Base-by-base conservation (phyloP, 1,140 invertebrate genomes). In the Dreissena polymorpha region DNA sequence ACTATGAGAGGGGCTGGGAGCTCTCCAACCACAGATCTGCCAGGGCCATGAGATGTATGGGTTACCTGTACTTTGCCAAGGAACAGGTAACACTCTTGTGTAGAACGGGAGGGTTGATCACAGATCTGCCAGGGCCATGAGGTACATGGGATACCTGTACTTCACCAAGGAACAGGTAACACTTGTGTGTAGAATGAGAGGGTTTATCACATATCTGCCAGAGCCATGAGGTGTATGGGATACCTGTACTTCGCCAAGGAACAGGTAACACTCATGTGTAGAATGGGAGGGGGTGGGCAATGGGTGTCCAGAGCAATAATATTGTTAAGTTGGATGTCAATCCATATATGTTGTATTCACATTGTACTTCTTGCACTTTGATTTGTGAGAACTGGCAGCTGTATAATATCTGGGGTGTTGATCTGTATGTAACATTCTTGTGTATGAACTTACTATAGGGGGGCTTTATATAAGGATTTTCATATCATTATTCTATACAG, bases 1-100 rank as follows among this genome's bases (percentile, higher is more conserved):
- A 95, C 91, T 99, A 98, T 92, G 94, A 97, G 87, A 96, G 96
- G 90, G 98, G 98, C 0, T 99, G 98, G 97, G 95, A 96, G 88
- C 93, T 99, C 71, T 98, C 97, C 0, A 95, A 95, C 21, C 92
- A 91, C 60, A 65, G 79, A 39, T 89, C 86, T 85, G 88, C 91
- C 7, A 82, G 92, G 16, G 88, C 91, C 12, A 88, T 90, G 88
- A 86, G 90, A 18, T 89, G 89, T 79, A 85, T 93, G 73, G 92
- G 86, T 7, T 91, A 89, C 71, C 68, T 90, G 13, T 89, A 90
- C 76, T 89, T 93, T 51, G 77, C 80, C 25, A 85, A 89, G 60
- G 80, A 89, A 83, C 83, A 91, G 85, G 91, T 93, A 78, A 82
- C 85, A 29, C 18, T 64, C 39, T 7, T 14, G 16, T 18, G 21